Base-by-base conservation (phyloP, 2,797 vertebrate species). In the Acomys russatus region DNA sequence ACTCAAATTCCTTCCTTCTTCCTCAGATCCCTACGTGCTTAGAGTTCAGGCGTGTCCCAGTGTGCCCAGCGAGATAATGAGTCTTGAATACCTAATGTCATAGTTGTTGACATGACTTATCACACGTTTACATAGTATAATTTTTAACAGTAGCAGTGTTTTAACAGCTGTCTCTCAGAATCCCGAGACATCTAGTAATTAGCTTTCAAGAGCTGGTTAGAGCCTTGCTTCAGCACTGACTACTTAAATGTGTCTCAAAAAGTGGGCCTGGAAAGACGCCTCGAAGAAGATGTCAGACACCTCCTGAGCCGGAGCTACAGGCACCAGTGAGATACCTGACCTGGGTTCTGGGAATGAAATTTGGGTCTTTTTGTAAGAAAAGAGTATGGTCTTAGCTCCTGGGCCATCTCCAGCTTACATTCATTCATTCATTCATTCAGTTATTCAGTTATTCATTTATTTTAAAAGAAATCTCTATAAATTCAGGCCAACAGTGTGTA, bases 131-230 rank as follows among this genome's bases (percentile, higher is more conserved):
- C 38, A 1, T 68, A 73, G 30, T 87, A 1, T 54, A 33, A 54
- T 83, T 90, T 87, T 96, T 92, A 83, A 74, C 33, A 33, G 23
- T 35, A 68, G 54, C 66, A 11, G 5, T 86, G 25, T 77, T n/a
- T 90, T 63, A 84, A 64, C 23, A 83, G 90, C 51, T 95, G 80
- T 49, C 61, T 82, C 15, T 12, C 38, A 71, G 74, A 71, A 70
- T 90, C 63, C n/a, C 44, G 44, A 35, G 85, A 63, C 78, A 73
- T 91, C 66, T 86, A 90, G 63, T 44, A 94, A 17, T 93, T 68
- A 68, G 33, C 71, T 84, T 25, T 38, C 30, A 0, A 49, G 54
- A 96, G 49, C 79, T 25, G 3, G 20, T 38, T 22, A 78, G 35
- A 76, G 22, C 76, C 54, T 68, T 30, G 59, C 49, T 35, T 74